A percentile compares a stretch with the other conserved stretches of the same genome.
Conservation (phyloP, 1,140 invertebrate genomes). For the Drosophila burlai region DNA sequence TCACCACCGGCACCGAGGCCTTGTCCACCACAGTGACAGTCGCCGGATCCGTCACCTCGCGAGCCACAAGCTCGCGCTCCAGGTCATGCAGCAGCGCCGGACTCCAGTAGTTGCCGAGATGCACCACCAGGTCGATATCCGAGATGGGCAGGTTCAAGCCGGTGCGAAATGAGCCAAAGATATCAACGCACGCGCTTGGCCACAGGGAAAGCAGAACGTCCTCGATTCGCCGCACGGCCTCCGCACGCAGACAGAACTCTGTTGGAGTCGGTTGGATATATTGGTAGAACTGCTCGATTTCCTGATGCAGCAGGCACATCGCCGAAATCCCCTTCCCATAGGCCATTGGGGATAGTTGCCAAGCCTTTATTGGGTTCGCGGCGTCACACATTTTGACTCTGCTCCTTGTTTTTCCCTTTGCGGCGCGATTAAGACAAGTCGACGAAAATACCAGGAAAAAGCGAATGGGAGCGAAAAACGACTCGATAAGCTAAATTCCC, state of each 20-base stretch:
- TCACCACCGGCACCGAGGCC: conserved; percentile 61
- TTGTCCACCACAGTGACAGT: conserved; percentile 56
- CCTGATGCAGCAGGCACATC: conserved; percentile 43
- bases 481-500: not conserved
- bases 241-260: conserved; percentile 43
- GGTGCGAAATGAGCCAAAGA: conserved; percentile 63
- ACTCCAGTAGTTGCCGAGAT: conserved; percentile 18
- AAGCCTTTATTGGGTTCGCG: conserved; percentile 26
- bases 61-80: conserved; percentile 31
- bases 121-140: conserved; percentile 58
- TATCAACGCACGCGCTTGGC: conserved; percentile 51
- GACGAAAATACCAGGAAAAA: not conserved
- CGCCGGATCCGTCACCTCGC: conserved; percentile 25
- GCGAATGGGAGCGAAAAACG: not conserved
- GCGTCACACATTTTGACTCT: conserved; percentile 26
- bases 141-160: conserved; percentile 55
- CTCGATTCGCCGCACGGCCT: conserved; percentile 51
- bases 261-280: conserved; percentile 54
- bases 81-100: conserved; percentile 38
- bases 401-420: not conserved
- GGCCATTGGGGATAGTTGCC: conserved; percentile 32
- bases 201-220: conserved; percentile 41
- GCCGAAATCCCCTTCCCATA: conserved; percentile 53
- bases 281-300: conserved; percentile 63
- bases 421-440: not conserved